Evolutionary conservation across 53 echinoderm and acorn worm genomes (phyloP), one percentile per base, ranked within the genome.

Genomic region (Antedon mediterranea): DNA sequence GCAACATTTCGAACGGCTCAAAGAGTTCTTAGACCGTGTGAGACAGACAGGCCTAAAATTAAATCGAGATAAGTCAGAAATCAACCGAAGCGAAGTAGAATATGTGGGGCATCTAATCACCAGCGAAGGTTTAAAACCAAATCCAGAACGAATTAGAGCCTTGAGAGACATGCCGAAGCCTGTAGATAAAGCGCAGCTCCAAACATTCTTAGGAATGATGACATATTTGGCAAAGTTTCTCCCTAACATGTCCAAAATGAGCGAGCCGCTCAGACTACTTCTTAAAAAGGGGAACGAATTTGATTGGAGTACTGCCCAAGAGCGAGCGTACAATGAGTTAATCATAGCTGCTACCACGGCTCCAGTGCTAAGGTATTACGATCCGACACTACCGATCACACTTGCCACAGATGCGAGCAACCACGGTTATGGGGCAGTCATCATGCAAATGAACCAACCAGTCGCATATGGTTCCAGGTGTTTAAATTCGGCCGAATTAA

Each of bases 391-490:
- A 43, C 77, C 78, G 18, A 71, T 78, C 42, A 32, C 31, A 72
- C 13, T 81, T 28, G 80, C 81, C 34, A 71, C 77, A 0, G 78
- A 81, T 26, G 77, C 78, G 0, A 77, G 57, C 71, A 83, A 72
- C 27, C 41, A 43, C 71, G 72, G 78, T 0, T 71, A 74, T 78
- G 74, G 77, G 42, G 73, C 77, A 41, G 30, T 79, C 32, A 72
- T 74, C 2, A 42, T 71, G 14, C 74, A 82, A 30, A 79, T 73
- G 13, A 34, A 4, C 18, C 33, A 72, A 33, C 78, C 82, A 4
- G 34, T 82, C 0, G 82, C 82, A 11, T 82, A 82, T 43, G 76
- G 72, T 37, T 78, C 73, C 34, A 29, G 78, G 0, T 28, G 80
- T 0, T 31, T 79, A 31, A 79, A 79, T 57, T 23, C 32, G 23